These are phyloP conservation scores for Procambarus clarkii DNA, from an alignment of 1,140 invertebrate genomes.

Conservation along the genomic window DNA sequence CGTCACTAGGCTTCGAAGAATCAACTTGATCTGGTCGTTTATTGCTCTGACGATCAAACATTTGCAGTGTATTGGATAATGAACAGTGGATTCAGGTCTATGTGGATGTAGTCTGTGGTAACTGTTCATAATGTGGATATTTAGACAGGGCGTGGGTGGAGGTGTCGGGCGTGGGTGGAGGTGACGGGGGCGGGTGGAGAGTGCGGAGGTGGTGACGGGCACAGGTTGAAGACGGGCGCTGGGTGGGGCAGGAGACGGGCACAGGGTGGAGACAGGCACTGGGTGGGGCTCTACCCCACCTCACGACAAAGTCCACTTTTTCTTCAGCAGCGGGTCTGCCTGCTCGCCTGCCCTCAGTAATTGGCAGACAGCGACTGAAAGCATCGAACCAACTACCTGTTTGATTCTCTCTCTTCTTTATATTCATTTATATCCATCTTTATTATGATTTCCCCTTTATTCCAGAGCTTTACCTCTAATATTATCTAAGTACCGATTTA, in stretches of 20 bases:
- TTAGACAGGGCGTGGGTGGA: neutral
- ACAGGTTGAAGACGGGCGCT: no score
- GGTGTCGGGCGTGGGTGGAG: neutral
- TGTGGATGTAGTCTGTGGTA: no score
- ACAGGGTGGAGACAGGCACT: no score
- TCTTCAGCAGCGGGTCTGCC: slow-evolving; percentile 25
- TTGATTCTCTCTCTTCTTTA: neutral
- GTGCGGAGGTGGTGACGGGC: neutral
- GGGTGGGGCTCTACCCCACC: slow-evolving; percentile 15
- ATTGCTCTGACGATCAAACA: no score
- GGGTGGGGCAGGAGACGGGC: no score
- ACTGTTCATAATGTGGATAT: no score
- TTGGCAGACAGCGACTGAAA: neutral
- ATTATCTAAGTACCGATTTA: neutral
- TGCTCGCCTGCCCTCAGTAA: slow-evolving; percentile 19
- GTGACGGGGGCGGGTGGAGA: neutral
- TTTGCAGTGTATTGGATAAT: no score
- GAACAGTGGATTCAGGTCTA: no score
- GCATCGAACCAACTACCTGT: neutral
- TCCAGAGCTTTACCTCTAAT: neutral
- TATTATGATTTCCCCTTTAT: neutral
- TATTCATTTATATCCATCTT: neutral
- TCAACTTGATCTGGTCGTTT: no score
- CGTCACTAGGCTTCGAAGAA: no score
- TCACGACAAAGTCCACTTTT: slow-evolving; percentile 60